phyloP scores from a whole-genome alignment of 92 coral and sea anemone genomes.

The Virgularia gustaviana region DNA sequence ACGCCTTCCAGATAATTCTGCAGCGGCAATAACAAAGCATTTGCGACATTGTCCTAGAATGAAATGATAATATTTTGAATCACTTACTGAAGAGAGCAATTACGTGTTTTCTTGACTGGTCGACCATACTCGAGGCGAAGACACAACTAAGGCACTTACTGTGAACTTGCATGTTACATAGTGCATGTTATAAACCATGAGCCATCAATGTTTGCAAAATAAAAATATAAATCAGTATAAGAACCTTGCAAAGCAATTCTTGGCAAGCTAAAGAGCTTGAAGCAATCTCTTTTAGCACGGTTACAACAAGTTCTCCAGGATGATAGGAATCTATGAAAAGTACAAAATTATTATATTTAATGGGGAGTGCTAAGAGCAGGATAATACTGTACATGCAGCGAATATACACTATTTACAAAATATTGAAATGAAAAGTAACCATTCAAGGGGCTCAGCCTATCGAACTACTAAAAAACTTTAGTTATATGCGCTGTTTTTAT shows the following conservation, averaged over 20 bases:
- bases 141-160: too few species aligned
- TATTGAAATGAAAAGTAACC: too few species aligned
- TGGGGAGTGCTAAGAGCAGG: slow-evolving; percentile 50
- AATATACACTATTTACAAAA: too few species aligned
- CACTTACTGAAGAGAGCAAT: too few species aligned
- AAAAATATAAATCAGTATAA: background rate
- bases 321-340: slow-evolving; percentile 20
- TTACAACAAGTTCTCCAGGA: slow-evolving; percentile 80
- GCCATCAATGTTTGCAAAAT: background rate
- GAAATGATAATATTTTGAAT: too few species aligned
- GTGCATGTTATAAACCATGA: background rate
- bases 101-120: too few species aligned
- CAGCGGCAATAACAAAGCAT: slow-evolving; percentile 85
- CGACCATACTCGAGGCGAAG: too few species aligned
- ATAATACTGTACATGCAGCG: slow-evolving; percentile 75
- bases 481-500: too few species aligned
- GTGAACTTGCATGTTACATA: too few species aligned
- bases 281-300: slow-evolving; percentile 81
- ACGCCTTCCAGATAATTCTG: slow-evolving; percentile 92
- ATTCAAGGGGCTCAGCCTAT: too few species aligned
- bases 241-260: slow-evolving; percentile 89
- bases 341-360: slow-evolving; percentile 1
- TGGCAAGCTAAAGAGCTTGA: slow-evolving; percentile 72
- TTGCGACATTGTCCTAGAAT: slow-evolving; percentile 85
- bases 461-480: too few species aligned